Conservation (phyloP, 2,888 invertebrate genomes). For the Ceraclea dissimilis region DNA sequence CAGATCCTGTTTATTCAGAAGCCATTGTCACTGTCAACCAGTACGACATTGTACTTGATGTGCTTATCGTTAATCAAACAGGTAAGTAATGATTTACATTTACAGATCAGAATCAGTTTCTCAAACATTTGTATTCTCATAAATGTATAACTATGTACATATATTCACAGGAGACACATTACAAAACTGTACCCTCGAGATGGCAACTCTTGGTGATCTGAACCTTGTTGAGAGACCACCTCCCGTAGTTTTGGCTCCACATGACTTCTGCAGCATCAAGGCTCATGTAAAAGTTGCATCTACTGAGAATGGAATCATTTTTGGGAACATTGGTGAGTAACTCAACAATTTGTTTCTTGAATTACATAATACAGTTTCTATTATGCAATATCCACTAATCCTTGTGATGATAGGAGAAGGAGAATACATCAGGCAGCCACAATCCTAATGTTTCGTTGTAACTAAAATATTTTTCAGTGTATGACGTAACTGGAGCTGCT, state of each 20-base stretch:
- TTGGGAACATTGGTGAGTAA: constrained; percentile 86
- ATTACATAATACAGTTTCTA: too few species aligned
- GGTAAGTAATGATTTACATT: constrained; percentile 36
- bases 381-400: too few species aligned
- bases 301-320: constrained; percentile 99
- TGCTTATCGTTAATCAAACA: constrained; percentile 97
- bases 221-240: constrained; percentile 97
- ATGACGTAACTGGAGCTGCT: constrained; percentile 89
- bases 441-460: too few species aligned
- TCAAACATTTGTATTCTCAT: too few species aligned
- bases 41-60: constrained; percentile 97
- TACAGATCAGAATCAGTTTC: too few species aligned
- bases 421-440: too few species aligned
- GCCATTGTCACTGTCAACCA: constrained; percentile 99
- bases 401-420: too few species aligned
- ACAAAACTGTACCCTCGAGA: constrained; percentile 94
- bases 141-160: too few species aligned
- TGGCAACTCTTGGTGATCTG: constrained; percentile 95
- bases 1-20: constrained; percentile 99
- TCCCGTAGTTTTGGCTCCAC: constrained; percentile 89
- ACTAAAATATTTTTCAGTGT: constrained; percentile 53
- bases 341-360: not conserved
- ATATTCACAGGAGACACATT: constrained; percentile 79
- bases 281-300: constrained; percentile 99
- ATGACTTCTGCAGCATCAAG: constrained; percentile 97